Evolutionary conservation across 1,140 invertebrate genomes (phyloP).

Genomic region (Holotrichia oblita): DNA sequence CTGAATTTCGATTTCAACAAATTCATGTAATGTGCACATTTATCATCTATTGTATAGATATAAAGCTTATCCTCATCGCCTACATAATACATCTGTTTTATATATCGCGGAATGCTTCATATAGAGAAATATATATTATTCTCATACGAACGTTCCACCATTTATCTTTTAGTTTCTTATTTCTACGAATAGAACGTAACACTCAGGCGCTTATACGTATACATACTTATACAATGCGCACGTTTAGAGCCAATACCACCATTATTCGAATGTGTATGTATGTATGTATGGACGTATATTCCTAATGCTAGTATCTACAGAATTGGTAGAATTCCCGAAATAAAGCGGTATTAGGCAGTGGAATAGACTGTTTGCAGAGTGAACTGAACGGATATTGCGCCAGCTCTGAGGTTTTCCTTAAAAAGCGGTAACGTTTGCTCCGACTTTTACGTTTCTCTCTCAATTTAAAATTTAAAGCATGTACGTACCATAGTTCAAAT

Average conservation of each 20-base stretch:
- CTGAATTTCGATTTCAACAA: no score
- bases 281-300: no score
- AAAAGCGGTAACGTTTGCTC: background rate
- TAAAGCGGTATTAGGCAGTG: conserved; percentile 15
- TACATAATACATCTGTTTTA: no score
- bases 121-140: background rate
- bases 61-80: no score
- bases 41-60: no score
- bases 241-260: background rate
- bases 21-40: no score
- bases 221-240: background rate
- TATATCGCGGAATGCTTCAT: no score
- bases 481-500: no score
- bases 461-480: background rate
- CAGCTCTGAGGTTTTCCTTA: background rate
- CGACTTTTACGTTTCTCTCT: background rate
- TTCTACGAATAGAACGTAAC: background rate
- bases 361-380: conserved; percentile 20
- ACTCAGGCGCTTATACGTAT: background rate
- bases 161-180: background rate
- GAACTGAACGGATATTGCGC: background rate
- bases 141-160: background rate
- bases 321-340: background rate
- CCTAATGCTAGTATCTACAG: background rate
- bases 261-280: background rate